Conservation (phyloP, 2,113 vertebrate genomes). For the Hippopotamus amphibius region DNA sequence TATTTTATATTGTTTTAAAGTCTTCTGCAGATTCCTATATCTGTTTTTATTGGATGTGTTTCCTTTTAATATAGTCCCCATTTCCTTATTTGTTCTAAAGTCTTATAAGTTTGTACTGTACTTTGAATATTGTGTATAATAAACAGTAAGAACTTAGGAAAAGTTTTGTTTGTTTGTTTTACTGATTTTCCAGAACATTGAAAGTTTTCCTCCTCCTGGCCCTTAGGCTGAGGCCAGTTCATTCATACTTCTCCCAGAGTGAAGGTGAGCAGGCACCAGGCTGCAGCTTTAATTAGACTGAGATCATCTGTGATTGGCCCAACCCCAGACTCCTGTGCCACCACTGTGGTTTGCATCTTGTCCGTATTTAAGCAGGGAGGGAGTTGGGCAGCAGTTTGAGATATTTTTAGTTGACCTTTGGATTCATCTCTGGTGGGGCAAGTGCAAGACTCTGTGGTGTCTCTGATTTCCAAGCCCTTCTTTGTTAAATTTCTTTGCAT, state of each 20-base stretch:
- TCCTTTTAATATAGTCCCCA: background rate
- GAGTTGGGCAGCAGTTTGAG: background rate
- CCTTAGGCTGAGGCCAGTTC: background rate
- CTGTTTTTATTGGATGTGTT: constrained; percentile 13
- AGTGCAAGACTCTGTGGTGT: background rate
- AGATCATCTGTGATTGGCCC: background rate
- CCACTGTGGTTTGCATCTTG: background rate
- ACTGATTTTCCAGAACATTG: background rate
- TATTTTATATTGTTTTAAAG: background rate
- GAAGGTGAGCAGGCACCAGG: background rate
- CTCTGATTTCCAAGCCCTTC: background rate
- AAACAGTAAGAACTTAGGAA: background rate
- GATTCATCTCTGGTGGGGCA: background rate
- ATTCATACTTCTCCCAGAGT: background rate
- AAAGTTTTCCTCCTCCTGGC: background rate
- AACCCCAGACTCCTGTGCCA: background rate
- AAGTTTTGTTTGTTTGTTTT: background rate
- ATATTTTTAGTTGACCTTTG: background rate
- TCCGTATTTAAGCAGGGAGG: background rate
- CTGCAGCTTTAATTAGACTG: background rate
- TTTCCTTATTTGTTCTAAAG: constrained; percentile 19
- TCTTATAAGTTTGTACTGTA: background rate
- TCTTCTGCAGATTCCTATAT: background rate
- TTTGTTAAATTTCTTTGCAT: constrained; percentile 11
- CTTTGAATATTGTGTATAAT: background rate